Evolutionary conservation across 2,113 vertebrate genomes (phyloP).

Genomic region (Petaurus breviceps): DNA sequence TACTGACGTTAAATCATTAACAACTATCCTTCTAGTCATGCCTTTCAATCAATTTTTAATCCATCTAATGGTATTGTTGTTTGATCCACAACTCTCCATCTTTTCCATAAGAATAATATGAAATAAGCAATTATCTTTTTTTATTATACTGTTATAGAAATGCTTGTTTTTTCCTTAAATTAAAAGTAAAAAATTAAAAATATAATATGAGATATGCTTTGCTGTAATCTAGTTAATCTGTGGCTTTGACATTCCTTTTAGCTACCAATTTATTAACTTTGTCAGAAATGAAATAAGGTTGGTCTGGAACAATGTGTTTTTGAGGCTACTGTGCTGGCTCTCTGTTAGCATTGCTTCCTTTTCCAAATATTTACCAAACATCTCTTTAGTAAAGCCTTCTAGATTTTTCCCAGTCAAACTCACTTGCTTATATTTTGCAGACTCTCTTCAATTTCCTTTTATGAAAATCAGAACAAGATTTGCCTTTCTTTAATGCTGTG

Average conservation of each 20-base stretch:
- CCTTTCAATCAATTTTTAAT: neutral
- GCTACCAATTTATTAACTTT: neutral
- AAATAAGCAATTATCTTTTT: neutral
- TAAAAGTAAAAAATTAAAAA: neutral
- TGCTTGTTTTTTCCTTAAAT: neutral
- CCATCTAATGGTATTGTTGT: neutral
- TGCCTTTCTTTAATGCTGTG: neutral
- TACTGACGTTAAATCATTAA: neutral
- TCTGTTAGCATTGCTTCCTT: neutral
- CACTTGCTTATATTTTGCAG: neutral
- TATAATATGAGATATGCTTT: neutral
- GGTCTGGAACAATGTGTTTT: neutral
- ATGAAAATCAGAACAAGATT: neutral
- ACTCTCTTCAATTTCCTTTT: neutral
- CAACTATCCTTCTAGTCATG: neutral
- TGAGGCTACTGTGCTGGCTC: neutral
- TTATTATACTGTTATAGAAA: neutral
- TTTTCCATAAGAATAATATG: neutral
- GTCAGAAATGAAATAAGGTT: neutral
- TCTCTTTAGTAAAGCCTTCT: neutral
- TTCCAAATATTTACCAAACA: neutral
- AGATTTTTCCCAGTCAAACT: neutral
- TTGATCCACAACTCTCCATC: neutral
- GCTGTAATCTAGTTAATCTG: neutral
- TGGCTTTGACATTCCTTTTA: neutral